phyloP scores from a whole-genome alignment of 2,113 vertebrate species.

The Rostratula benghalensis region DNA sequence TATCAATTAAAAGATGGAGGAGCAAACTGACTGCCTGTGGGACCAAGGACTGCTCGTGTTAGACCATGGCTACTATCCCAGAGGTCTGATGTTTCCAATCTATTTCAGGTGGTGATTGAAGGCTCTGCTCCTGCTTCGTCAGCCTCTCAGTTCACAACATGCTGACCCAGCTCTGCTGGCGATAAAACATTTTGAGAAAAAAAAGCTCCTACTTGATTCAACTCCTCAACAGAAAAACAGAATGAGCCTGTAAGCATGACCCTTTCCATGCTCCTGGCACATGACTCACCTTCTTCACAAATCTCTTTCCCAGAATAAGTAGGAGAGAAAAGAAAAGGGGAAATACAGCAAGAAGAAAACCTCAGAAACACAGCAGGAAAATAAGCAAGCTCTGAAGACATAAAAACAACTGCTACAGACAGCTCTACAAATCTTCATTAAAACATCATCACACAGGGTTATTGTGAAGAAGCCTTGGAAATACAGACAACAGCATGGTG shows the following conservation, averaged over 20 bases:
- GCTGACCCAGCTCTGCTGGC: background rate
- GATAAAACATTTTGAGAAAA: background rate
- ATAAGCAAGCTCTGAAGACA: background rate
- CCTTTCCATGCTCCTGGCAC: background rate
- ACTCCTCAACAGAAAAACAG: background rate
- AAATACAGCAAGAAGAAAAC: background rate
- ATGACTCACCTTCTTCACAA: constrained; percentile 48
- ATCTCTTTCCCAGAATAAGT: constrained; percentile 8
- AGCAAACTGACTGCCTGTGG: background rate
- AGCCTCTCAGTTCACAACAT: background rate
- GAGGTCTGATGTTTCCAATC: background rate
- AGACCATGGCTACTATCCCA: too few relatives aligned
- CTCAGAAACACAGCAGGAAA: background rate
- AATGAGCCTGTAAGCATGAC: background rate
- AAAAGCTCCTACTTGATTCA: constrained; percentile 16
- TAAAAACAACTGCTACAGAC: background rate
- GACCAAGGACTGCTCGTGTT: background rate
- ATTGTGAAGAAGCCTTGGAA: background rate
- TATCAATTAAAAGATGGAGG: background rate
- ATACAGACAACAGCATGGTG: background rate
- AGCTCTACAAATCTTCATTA: background rate
- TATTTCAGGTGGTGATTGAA: background rate
- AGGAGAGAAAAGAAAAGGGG: background rate
- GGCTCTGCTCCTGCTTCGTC: background rate
- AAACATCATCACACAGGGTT: background rate